Conservation (phyloP, 2,113 vertebrate species). For the Zootoca vivipara region DNA sequence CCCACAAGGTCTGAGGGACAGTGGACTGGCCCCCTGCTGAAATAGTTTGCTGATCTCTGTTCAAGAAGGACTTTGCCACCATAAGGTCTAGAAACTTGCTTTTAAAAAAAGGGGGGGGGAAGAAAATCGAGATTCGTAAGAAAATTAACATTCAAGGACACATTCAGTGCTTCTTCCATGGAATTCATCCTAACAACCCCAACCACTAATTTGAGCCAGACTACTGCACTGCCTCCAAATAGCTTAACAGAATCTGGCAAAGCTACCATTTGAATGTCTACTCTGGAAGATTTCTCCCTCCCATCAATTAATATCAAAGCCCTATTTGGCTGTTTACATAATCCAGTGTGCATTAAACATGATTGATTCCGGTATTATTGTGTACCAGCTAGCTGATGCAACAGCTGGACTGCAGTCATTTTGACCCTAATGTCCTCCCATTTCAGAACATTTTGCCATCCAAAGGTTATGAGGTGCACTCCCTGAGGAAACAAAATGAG, state of each 20-base stretch:
- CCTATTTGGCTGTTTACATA: neutral
- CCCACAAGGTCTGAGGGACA: too few species aligned
- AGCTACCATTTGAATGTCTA: neutral
- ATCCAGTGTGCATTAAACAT: neutral
- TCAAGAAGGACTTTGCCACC: neutral
- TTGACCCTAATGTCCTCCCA: neutral
- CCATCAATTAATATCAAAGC: slow-evolving; percentile 16
- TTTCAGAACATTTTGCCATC: neutral
- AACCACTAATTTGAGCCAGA: too few species aligned
- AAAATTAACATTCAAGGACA: neutral
- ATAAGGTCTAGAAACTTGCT: neutral
- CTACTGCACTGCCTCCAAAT: neutral
- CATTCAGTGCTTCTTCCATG: neutral
- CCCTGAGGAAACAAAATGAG: neutral
- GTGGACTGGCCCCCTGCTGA: too few species aligned
- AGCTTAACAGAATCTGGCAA: neutral
- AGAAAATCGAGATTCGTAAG: neutral
- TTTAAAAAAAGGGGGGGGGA: too few species aligned
- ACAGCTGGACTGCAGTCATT: neutral
- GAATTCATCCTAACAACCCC: neutral
- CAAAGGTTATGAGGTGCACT: neutral
- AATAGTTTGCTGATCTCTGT: too few species aligned
- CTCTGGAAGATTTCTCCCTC: neutral
- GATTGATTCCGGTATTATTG: slow-evolving; percentile 8
- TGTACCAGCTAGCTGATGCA: neutral